These are phyloP conservation scores for Alentia gelatinosa DNA, from an alignment of 2,888 invertebrate species.

Conservation along the genomic window DNA sequence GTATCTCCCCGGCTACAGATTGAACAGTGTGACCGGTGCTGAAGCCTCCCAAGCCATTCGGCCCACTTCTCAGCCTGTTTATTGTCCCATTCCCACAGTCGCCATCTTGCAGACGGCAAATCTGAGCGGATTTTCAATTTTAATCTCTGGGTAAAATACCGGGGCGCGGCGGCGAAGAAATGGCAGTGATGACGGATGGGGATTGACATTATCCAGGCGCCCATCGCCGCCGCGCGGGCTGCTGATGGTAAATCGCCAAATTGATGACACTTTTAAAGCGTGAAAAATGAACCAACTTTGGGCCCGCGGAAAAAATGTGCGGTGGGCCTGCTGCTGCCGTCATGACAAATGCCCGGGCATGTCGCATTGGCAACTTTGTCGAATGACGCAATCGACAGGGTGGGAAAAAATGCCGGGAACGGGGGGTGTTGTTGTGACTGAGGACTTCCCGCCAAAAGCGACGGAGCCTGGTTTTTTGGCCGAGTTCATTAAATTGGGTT, in stretches of 20 bases:
- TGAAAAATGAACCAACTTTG: slow-evolving; percentile 40
- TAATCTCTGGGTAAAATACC: slow-evolving; percentile 21
- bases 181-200: neutral
- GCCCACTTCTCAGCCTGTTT: neutral
- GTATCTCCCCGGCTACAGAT: too few relatives aligned
- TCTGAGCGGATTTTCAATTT: slow-evolving; percentile 38
- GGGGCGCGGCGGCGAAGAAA: neutral
- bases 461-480: neutral
- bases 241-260: neutral
- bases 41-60: too few relatives aligned
- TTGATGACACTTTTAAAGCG: slow-evolving; percentile 41
- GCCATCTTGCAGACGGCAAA: slow-evolving; percentile 33
- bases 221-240: neutral
- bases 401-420: neutral
- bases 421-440: slow-evolving; percentile 23
- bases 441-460: slow-evolving; percentile 44
- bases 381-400: slow-evolving; percentile 33
- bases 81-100: neutral
- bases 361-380: neutral
- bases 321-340: neutral
- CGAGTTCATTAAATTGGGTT: slow-evolving; percentile 50
- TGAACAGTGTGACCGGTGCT: too few relatives aligned
- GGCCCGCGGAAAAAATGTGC: neutral
- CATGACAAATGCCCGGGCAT: neutral
- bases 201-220: slow-evolving; percentile 32